phyloP scores from a whole-genome alignment of 2,888 invertebrate species.

The Zaprionus bogoriensis region DNA sequence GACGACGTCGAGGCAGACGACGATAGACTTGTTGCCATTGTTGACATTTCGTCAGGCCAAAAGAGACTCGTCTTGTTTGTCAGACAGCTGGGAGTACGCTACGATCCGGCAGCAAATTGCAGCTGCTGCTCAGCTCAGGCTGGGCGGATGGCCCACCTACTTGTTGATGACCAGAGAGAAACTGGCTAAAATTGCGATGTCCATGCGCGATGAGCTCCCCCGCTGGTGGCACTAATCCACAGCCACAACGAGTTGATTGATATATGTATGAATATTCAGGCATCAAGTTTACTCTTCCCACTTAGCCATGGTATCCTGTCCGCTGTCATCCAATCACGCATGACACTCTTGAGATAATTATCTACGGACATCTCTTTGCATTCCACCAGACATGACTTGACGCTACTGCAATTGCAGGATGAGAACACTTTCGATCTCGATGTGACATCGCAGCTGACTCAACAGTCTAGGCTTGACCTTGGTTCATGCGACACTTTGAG shows the following conservation, averaged over 20 bases:
- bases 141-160: conserved; percentile 8
- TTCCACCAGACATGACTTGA: too few species aligned
- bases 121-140: conserved; percentile 19
- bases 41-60: conserved; percentile 73
- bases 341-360: neutral
- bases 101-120: conserved; percentile 5
- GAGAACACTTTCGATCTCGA: too few species aligned
- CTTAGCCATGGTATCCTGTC: neutral
- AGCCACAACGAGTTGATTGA: neutral
- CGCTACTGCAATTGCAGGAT: too few species aligned
- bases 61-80: conserved; percentile 49
- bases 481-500: too few species aligned
- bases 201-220: too few species aligned
- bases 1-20: conserved; percentile 4
- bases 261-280: neutral
- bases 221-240: neutral
- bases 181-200: too few species aligned
- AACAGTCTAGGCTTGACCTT: too few species aligned
- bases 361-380: too few species aligned
- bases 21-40: conserved; percentile 73
- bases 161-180: conserved; percentile 1
- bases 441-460: too few species aligned
- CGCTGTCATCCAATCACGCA: too few species aligned
- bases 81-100: conserved; percentile 26
- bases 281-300: neutral